Evolutionary conservation across 2,797 vertebrate species (phyloP).

Genomic region (Paguma larvata): DNA sequence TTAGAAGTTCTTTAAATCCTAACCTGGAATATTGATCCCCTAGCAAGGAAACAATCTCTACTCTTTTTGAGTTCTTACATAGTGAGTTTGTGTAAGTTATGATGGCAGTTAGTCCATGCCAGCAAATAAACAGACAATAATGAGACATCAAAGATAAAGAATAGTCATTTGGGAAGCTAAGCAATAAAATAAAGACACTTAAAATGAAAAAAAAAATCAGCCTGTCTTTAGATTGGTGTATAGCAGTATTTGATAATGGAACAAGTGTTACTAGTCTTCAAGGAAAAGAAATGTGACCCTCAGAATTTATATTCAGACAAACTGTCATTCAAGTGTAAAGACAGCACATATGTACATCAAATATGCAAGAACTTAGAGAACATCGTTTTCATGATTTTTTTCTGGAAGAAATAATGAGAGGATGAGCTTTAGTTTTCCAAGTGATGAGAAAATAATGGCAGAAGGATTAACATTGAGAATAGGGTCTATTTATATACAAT

Average conservation of each 20-base stretch:
- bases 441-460: background rate
- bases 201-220: background rate
- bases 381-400: conserved; percentile 22
- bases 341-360: background rate
- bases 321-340: background rate
- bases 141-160: background rate
- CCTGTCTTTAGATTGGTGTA: background rate
- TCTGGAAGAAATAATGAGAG: background rate
- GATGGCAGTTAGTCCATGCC: background rate
- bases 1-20: background rate
- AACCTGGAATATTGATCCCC: background rate
- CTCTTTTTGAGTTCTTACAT: background rate
- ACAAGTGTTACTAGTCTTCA: background rate
- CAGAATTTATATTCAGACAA: conserved; percentile 1
- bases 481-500: background rate
- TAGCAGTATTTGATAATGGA: background rate
- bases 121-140: background rate
- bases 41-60: background rate
- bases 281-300: background rate
- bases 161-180: background rate
- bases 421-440: conserved; percentile 6
- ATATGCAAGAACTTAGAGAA: background rate
- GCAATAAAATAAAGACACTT: conserved; percentile 35
- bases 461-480: background rate
- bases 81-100: background rate